phyloP scores from a whole-genome alignment of 1,140 invertebrate genomes.

The Atta texana region DNA sequence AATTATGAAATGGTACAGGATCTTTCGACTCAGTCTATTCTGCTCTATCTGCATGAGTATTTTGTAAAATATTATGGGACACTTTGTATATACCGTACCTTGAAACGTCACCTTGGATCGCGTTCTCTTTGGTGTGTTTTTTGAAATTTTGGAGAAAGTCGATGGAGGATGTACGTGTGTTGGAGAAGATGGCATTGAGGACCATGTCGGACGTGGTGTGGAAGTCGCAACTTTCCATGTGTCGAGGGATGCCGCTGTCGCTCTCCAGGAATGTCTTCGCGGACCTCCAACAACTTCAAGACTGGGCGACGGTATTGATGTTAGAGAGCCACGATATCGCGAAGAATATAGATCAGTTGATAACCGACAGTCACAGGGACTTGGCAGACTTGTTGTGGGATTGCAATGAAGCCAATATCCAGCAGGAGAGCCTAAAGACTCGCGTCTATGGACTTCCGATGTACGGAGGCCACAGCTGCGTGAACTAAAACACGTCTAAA shows the following conservation, averaged over 20 bases:
- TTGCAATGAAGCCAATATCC: slow-evolving; percentile 81
- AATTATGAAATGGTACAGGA: too few species aligned
- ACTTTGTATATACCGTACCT: slow-evolving; percentile 78
- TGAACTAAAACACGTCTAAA: slow-evolving; percentile 79
- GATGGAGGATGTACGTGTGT: slow-evolving; percentile 83
- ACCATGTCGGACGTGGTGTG: slow-evolving; percentile 84
- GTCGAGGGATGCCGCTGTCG: slow-evolving; percentile 83
- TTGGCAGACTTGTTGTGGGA: slow-evolving; percentile 78
- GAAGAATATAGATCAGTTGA: slow-evolving; percentile 82
- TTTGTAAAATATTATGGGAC: too few species aligned
- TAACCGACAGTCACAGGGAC: slow-evolving; percentile 84
- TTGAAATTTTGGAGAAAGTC: slow-evolving; percentile 72
- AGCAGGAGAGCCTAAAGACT: slow-evolving; percentile 80
- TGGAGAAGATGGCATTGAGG: slow-evolving; percentile 87
- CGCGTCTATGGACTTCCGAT: slow-evolving; percentile 81
- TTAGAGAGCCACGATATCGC: slow-evolving; percentile 84
- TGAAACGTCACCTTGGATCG: slow-evolving; percentile 87
- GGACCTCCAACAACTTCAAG: slow-evolving; percentile 81
- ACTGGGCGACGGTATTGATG: slow-evolving; percentile 84
- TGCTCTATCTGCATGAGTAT: too few species aligned
- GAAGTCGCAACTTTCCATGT: slow-evolving; percentile 81
- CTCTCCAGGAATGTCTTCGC: slow-evolving; percentile 84
- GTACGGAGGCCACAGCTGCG: slow-evolving; percentile 81
- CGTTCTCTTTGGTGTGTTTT: slow-evolving; percentile 80
- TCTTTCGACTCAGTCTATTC: too few species aligned